phyloP scores from a whole-genome alignment of 2,113 vertebrate species.

The Phyllopteryx taeniolatus region DNA sequence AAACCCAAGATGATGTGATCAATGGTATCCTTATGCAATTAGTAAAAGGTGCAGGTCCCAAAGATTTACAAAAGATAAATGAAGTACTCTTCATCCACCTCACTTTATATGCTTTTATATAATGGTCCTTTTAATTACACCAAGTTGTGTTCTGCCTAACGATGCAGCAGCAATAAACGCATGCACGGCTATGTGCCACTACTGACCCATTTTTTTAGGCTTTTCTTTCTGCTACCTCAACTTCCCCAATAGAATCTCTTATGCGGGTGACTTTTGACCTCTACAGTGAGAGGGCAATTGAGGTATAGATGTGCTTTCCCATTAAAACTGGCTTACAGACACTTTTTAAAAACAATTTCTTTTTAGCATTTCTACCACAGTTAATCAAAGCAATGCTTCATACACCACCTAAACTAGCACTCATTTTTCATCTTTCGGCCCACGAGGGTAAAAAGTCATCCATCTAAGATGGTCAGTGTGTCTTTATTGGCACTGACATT shows the following conservation, averaged over 20 bases:
- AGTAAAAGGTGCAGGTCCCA: conserved; percentile 58
- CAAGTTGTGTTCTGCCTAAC: conserved; percentile 71
- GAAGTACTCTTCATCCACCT: conserved; percentile 51
- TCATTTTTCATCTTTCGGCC: conserved; percentile 74
- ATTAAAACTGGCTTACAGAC: conserved; percentile 83
- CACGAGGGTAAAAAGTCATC: conserved; percentile 70
- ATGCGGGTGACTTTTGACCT: conserved; percentile 76
- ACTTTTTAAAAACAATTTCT: too few species aligned
- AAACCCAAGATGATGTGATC: conserved; percentile 28
- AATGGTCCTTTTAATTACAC: conserved; percentile 78
- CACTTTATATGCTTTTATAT: conserved; percentile 69
- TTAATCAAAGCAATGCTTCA: conserved; percentile 78
- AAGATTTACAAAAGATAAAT: conserved; percentile 42
- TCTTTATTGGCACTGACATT: conserved; percentile 13
- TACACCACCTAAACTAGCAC: conserved; percentile 71
- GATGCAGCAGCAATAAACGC: conserved; percentile 59
- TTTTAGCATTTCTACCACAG: conserved; percentile 68
- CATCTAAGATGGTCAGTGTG: conserved; percentile 59
- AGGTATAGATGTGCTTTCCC: conserved; percentile 74
- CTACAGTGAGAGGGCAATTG: conserved; percentile 63
- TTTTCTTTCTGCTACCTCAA: conserved; percentile 83
- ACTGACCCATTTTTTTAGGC: conserved; percentile 80
- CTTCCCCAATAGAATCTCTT: conserved; percentile 76
- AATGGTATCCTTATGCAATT: conserved; percentile 19
- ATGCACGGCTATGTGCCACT: conserved; percentile 67